Evolutionary conservation across 2,888 invertebrate genomes (phyloP).

Genomic region (Tanaodytes sp.): DNA sequence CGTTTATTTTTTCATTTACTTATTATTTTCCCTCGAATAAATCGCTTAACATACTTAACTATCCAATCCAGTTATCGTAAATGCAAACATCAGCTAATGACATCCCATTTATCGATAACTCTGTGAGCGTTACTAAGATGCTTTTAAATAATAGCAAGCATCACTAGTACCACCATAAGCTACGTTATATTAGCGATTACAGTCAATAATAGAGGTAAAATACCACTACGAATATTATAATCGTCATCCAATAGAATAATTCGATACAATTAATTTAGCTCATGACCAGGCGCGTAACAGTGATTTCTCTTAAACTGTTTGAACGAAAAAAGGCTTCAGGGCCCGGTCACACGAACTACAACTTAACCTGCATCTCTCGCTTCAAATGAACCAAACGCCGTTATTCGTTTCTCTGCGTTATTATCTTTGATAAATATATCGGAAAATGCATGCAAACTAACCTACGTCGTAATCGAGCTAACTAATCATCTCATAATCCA

Average conservation of each 20-base stretch:
- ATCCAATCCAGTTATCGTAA: constrained; percentile 16
- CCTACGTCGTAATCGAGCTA: constrained; percentile 42
- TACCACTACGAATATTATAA: constrained; percentile 33
- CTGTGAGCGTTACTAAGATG: constrained; percentile 20
- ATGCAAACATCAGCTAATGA: constrained; percentile 1
- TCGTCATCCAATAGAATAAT: constrained; percentile 21
- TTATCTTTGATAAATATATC: constrained; percentile 40
- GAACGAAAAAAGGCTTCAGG: no score
- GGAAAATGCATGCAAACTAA: constrained; percentile 49
- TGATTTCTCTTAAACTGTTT: constrained; percentile 2
- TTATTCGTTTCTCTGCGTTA: constrained; percentile 39
- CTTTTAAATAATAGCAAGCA: constrained; percentile 17
- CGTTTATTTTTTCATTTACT: constrained; percentile 1
- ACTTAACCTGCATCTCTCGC: constrained; percentile 14
- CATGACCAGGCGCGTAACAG: constrained; percentile 1
- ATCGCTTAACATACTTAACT: constrained; percentile 38
- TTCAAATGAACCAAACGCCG: constrained; percentile 6
- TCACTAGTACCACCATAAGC: constrained; percentile 15
- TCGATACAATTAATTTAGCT: constrained; percentile 17
- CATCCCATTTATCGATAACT: constrained; percentile 16
- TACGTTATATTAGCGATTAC: constrained; percentile 41
- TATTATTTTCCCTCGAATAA: constrained; percentile 15
- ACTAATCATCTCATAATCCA: constrained; percentile 39
- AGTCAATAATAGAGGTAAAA: constrained; percentile 33
- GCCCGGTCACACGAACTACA: constrained; percentile 23